Conservation (phyloP, 2,888 invertebrate genomes). For the Candidula unifasciata region DNA sequence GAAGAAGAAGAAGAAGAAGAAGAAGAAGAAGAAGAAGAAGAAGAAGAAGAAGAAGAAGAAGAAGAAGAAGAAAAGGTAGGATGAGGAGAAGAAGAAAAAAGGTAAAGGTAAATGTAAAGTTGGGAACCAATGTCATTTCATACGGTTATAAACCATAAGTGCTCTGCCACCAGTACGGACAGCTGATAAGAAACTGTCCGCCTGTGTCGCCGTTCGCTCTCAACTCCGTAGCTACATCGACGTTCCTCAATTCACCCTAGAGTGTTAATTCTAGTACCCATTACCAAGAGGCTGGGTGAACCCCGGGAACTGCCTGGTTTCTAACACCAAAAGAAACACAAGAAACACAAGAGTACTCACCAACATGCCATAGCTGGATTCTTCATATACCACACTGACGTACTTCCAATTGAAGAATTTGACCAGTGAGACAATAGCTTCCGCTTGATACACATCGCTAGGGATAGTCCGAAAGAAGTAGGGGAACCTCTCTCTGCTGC, state of each 20-base stretch:
- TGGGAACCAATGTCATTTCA: no score
- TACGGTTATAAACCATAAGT: no score
- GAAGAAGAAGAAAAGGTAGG: constrained; percentile 30
- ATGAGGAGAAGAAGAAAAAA: not conserved
- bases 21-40: not conserved
- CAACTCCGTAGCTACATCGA: no score
- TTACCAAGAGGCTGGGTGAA: no score
- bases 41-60: constrained; percentile 24
- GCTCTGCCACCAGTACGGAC: no score
- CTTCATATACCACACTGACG: constrained; percentile 96
- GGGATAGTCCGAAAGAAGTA: constrained; percentile 96
- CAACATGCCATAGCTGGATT: constrained; percentile 96
- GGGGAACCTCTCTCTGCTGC: constrained; percentile 95
- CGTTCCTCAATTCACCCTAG: no score
- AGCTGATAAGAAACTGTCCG: no score
- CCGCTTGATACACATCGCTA: constrained; percentile 92
- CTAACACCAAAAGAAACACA: no score
- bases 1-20: not conserved
- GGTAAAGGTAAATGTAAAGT: no score
- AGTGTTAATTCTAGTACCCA: no score
- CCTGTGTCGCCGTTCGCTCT: no score
- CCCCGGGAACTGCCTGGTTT: no score
- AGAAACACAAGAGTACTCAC: constrained; percentile 76
- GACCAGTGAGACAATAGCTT: constrained; percentile 96
- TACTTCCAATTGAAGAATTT: constrained; percentile 92